Base-by-base conservation (phyloP, 2,113 vertebrate species). In the Lampris incognitus region DNA sequence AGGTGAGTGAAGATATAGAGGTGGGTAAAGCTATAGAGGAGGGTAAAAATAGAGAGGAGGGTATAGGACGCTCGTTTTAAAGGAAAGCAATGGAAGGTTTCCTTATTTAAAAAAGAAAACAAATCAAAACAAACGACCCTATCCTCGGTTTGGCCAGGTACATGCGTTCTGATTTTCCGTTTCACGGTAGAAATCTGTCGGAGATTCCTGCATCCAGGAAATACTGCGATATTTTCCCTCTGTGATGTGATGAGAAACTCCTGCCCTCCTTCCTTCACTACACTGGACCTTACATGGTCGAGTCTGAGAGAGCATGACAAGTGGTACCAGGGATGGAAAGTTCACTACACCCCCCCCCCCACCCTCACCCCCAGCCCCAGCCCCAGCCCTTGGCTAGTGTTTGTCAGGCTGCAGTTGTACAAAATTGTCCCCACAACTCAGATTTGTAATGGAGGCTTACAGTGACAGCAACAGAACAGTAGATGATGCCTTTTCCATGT, bases 261-360 rank as follows among this genome's bases (percentile, higher is more conserved):
- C 39, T 64, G 54, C 24, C 52, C 40, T 37, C 67, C 60, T 63
- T 40, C 52, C 58, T 54, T 55, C 59, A 36, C 46, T 38, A 50
- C 6, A 38, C 9, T 42, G 78, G 50, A 76, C 13, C 59, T 66
- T 57, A 72, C 77, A 52, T 24, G 59, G 67, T 48, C 41, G 69
- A 61, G 56, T 51, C 61, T 69, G 61, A 82, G 52, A 75, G 4
- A 60, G 71, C 67, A 52, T 52, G 50, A 65, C 69, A 75, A 72
- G 65, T 61, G 7, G 59, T 68, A 36, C 48, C 82, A 88, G 86
- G 87, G 87, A 87, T 88, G 87, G 86, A 87, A 82, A 79, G 72
- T 77, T 39, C 52, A 77, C 78, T 67, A 71, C 64, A 69, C 7
- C 7, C 74, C 50, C 24, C 24, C 24, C 24, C 24, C 50, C 13